Conservation (phyloP, 1,140 invertebrate species). For the Aphelenchoides avenae region DNA sequence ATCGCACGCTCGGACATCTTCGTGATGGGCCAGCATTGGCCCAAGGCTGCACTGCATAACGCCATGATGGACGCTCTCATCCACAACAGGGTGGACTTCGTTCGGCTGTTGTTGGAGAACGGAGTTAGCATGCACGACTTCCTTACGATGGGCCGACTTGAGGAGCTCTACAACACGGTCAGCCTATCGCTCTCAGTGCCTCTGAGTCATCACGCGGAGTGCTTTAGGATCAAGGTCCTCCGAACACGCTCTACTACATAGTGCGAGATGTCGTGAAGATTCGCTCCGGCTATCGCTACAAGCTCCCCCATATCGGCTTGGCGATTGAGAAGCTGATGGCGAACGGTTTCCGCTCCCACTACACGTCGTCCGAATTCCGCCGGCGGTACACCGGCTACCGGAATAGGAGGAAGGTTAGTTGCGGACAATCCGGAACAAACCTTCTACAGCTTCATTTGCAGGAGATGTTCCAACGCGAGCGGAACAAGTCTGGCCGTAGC, state of each 20-base stretch:
- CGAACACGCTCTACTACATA: conserved; percentile 15
- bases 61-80: conserved; percentile 96
- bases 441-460: background rate
- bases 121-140: conserved; percentile 96
- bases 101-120: conserved; percentile 76
- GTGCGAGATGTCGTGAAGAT: conserved; percentile 30
- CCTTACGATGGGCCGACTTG: conserved; percentile 83
- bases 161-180: conserved; percentile 93
- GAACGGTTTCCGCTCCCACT: conserved; percentile 84
- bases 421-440: background rate
- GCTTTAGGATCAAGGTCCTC: conserved; percentile 63
- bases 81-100: conserved; percentile 92
- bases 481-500: background rate
- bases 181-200: too few species aligned
- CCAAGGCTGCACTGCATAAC: conserved; percentile 62
- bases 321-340: conserved; percentile 97
- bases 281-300: conserved; percentile 23
- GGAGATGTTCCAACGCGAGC: conserved; percentile 5
- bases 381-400: conserved; percentile 74
- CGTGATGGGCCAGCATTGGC: conserved; percentile 70
- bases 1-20: conserved; percentile 90
- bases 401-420: conserved; percentile 19
- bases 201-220: conserved; percentile 84
- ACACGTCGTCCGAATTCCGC: conserved; percentile 84
- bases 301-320: conserved; percentile 83